Evolutionary conservation across 2,888 invertebrate species (phyloP), one percentile per base, ranked within the genome.

Genomic region (Ceraclea dissimilis): DNA sequence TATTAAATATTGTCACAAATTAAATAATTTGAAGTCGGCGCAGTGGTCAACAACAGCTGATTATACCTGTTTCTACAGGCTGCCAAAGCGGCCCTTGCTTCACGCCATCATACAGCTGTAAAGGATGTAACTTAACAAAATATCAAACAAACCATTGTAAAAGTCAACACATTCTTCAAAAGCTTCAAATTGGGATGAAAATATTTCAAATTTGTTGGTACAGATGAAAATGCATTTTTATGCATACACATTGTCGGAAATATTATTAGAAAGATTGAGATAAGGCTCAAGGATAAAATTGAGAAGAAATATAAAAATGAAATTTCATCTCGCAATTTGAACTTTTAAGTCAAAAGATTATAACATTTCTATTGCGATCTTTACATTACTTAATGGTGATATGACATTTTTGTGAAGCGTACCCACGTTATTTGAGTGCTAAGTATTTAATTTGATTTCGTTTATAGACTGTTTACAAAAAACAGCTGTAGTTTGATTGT

Each of bases 61-160:
- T 59, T 51, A 56, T 59, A 59, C 59, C 59, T 59, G 59, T 59
- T 59, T 48, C 59, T 51, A 48, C 22, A 39, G 49, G 20, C 34
- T 43, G 51, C 33, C 26, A 26, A 19, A n/a, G 22, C 22, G 47
- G 44, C 49, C 54, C 49, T 54, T 50, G 49, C 49, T 44, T 43
- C 16, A 50, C 54, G 43, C 22, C 43, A 49, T 19, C 49, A 54
- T 49, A 54, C 54, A 54, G 54, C 54, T 54, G 54, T 54, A 47
- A 16, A 10, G 43, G 20, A 19, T 46, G 19, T 5, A 46, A 5
- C 46, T 5, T 5, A 11, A 19, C 5, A 46, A 19, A 46, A 46
- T 10, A 10, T 46, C 8, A 46, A 2, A 6, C 4, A 2, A 19
- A 2, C 4, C 20, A 46, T 13, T 10, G 19, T 19, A 17, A 46